Percentiles rank a stretch among this genome's conserved stretches.
phyloP scores from a whole-genome alignment of 1,140 invertebrate species.

The Asbolus verrucosus region DNA sequence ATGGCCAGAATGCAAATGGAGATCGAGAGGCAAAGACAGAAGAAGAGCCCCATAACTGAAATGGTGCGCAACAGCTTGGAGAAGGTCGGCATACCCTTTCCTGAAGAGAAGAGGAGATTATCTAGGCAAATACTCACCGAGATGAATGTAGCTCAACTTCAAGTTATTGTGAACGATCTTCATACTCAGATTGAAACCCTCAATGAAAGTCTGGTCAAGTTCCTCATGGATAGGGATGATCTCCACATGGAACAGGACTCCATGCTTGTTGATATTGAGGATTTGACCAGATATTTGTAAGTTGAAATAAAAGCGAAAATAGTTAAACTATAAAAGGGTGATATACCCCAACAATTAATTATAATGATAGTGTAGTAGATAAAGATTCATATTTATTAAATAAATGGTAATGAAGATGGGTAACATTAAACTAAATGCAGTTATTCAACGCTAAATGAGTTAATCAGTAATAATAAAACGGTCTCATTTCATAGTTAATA shows the following conservation, averaged over 20 bases:
- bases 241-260: slow-evolving; percentile 97
- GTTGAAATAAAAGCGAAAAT: slow-evolving; percentile 61
- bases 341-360: too few species aligned
- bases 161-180: slow-evolving; percentile 94
- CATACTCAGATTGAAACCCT: slow-evolving; percentile 93
- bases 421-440: too few species aligned
- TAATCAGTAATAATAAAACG: too few species aligned
- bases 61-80: slow-evolving; percentile 82
- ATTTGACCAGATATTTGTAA: slow-evolving; percentile 92
- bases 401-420: too few species aligned
- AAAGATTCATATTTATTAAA: too few species aligned
- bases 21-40: slow-evolving; percentile 81
- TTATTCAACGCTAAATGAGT: too few species aligned
- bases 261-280: slow-evolving; percentile 96
- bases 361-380: too few species aligned
- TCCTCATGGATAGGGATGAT: slow-evolving; percentile 90
- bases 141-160: slow-evolving; percentile 94
- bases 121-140: slow-evolving; percentile 87
- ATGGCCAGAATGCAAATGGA: slow-evolving; percentile 95
- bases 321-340: too few species aligned
- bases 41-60: slow-evolving; percentile 87
- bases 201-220: slow-evolving; percentile 89
- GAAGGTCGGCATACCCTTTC: slow-evolving; percentile 87
- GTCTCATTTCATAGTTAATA: too few species aligned
- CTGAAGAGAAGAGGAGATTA: slow-evolving; percentile 82